These are phyloP conservation scores for Meles meles DNA, from an alignment of 2,113 vertebrate genomes.

Conservation along the genomic window DNA sequence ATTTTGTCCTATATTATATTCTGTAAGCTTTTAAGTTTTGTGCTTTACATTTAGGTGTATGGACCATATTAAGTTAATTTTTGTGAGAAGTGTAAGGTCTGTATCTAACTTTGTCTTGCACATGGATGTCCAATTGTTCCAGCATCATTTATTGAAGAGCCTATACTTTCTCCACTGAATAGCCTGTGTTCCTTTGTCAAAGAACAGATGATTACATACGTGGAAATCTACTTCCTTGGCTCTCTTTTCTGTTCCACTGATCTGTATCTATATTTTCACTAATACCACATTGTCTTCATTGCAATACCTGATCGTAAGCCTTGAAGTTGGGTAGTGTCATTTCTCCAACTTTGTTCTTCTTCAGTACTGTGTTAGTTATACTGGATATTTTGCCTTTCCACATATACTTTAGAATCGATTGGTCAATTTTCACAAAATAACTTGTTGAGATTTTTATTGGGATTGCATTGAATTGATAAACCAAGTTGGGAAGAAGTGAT, in stretches of 20 bases:
- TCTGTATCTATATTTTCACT: not conserved
- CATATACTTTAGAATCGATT: not conserved
- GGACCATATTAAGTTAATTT: not conserved
- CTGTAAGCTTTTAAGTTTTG: not conserved
- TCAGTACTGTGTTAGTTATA: not conserved
- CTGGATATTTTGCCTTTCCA: not conserved
- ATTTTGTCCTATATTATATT: not conserved
- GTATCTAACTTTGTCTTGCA: not conserved
- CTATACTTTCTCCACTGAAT: not conserved
- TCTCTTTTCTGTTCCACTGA: not conserved
- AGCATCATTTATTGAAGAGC: not conserved
- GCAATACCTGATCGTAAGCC: not conserved
- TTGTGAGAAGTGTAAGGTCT: not conserved
- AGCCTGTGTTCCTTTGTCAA: not conserved
- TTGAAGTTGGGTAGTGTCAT: not conserved
- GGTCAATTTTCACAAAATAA: not conserved
- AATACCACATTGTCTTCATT: not conserved
- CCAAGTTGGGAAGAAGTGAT: not conserved
- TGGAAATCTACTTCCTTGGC: not conserved
- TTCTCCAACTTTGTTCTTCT: not conserved
- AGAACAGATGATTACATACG: not conserved
- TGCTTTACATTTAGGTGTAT: not conserved
- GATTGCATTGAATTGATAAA: not conserved
- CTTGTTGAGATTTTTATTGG: not conserved
- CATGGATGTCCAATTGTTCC: not conserved